These are phyloP conservation scores for Drosophila acutilabella DNA, from an alignment of 2,888 invertebrate genomes.

Conservation along the genomic window DNA sequence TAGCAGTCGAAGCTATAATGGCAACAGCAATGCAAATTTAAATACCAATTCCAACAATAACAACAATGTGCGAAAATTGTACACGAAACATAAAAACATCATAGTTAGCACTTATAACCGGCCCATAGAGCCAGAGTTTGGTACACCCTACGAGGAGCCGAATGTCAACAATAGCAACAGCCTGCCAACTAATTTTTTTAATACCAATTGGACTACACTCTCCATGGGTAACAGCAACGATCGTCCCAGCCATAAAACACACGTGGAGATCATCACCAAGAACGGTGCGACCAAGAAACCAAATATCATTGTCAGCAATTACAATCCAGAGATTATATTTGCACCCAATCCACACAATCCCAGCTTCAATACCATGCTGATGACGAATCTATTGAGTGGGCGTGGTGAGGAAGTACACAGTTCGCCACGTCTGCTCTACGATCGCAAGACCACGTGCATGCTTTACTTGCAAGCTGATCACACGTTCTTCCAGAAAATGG, in stretches of 20 bases:
- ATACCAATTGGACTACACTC: constrained; percentile 82
- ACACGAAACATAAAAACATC: constrained; percentile 84
- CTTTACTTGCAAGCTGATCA: constrained; percentile 98
- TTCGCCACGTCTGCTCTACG: constrained; percentile 85
- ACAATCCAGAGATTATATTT: constrained; percentile 84
- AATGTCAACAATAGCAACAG: constrained; percentile 54
- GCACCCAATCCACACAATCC: constrained; percentile 83
- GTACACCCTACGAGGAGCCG: constrained; percentile 72
- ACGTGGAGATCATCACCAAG: constrained; percentile 89
- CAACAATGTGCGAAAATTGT: constrained; percentile 79
- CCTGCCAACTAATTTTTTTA: constrained; percentile 82
- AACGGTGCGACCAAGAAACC: constrained; percentile 88
- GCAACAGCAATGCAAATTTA: constrained; percentile 60
- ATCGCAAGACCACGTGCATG: constrained; percentile 96
- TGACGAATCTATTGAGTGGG: constrained; percentile 81
- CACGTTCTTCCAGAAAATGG: constrained; percentile 97
- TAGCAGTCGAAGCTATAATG: constrained; percentile 68
- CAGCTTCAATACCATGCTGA: constrained; percentile 83
- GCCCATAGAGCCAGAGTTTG: constrained; percentile 74
- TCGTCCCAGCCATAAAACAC: constrained; percentile 89
- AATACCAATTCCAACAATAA: constrained; percentile 51
- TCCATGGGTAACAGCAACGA: constrained; percentile 67
- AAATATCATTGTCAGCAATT: constrained; percentile 88
- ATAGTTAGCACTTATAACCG: constrained; percentile 83
- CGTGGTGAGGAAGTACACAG: constrained; percentile 75